Evolutionary conservation across 2,113 vertebrate genomes (phyloP).

Genomic region (Ranitomeya variabilis): DNA sequence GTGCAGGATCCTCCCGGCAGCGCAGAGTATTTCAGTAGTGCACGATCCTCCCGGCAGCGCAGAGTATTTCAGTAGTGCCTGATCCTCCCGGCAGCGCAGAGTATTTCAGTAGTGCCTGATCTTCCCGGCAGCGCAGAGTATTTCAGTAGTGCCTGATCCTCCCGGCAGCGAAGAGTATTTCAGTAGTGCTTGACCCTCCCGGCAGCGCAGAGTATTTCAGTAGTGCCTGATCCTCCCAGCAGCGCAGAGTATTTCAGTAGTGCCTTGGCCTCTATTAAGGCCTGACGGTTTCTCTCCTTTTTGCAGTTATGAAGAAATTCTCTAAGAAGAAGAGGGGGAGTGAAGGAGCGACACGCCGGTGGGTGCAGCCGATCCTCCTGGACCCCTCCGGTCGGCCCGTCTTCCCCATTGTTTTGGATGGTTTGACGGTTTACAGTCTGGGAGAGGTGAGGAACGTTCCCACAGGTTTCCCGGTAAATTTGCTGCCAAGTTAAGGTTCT

Average conservation of each 20-base stretch:
- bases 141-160: no score
- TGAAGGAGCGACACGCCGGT: constrained; percentile 76
- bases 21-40: no score
- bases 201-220: not conserved
- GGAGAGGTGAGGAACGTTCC: constrained; percentile 76
- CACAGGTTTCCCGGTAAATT: not conserved
- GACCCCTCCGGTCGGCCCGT: constrained; percentile 86
- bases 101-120: no score
- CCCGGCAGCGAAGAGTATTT: no score
- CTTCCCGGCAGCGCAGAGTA: no score
- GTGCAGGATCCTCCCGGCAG: no score
- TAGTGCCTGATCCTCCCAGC: no score
- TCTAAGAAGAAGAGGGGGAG: constrained; percentile 81
- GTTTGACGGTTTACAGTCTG: constrained; percentile 87
- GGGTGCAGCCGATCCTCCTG: constrained; percentile 84
- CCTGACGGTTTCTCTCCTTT: constrained; percentile 39
- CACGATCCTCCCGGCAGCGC: no score
- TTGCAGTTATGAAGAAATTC: constrained; percentile 81
- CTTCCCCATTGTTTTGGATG: constrained; percentile 84
- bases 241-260: not conserved
- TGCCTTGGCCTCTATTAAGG: not conserved
- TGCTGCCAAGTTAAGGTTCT: no score
- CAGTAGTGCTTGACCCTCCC: no score
- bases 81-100: no score
- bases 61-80: no score